Percentiles rank a stretch among this genome's conserved stretches.
Conservation (phyloP, 2,113 vertebrate species). For the Melanotaenia duboulayi region DNA sequence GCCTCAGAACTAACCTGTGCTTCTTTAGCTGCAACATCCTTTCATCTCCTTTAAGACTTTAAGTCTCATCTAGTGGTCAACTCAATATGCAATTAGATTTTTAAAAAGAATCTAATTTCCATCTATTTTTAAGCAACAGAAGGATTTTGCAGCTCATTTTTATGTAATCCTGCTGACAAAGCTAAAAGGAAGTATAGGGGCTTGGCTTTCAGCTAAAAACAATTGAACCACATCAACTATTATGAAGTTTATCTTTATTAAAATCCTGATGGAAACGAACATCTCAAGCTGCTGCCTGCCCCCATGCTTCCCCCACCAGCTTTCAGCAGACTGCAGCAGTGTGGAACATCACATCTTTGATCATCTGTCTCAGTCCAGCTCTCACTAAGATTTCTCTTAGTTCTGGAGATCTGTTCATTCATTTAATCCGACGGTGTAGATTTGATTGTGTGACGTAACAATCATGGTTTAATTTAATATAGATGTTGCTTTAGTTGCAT, state of each 20-base stretch:
- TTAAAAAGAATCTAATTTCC: not conserved
- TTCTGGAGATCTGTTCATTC: too few relatives aligned
- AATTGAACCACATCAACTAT: not conserved
- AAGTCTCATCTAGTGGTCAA: too few relatives aligned
- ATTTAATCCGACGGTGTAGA: too few relatives aligned
- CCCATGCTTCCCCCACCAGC: slow-evolving; percentile 33
- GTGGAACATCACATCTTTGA: slow-evolving; percentile 52
- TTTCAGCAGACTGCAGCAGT: slow-evolving; percentile 24
- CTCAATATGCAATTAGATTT: too few relatives aligned
- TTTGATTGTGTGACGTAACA: too few relatives aligned
- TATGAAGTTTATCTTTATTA: not conserved
- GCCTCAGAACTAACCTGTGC: slow-evolving; percentile 20
- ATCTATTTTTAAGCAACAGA: slow-evolving; percentile 37
- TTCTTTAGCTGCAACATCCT: slow-evolving; percentile 69
- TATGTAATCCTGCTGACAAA: slow-evolving; percentile 26
- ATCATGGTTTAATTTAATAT: not conserved
- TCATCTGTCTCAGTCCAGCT: not conserved
- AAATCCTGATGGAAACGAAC: too few relatives aligned
- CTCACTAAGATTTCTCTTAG: too few relatives aligned
- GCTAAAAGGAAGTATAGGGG: slow-evolving; percentile 30
- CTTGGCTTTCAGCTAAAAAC: not conserved
- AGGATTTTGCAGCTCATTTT: slow-evolving; percentile 80
- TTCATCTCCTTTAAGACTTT: not conserved
- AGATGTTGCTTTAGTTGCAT: not conserved
- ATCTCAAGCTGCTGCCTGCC: not conserved